Evolutionary conservation across 2,113 vertebrate genomes (phyloP).

Genomic region (Chascanopsetta lugubris): DNA sequence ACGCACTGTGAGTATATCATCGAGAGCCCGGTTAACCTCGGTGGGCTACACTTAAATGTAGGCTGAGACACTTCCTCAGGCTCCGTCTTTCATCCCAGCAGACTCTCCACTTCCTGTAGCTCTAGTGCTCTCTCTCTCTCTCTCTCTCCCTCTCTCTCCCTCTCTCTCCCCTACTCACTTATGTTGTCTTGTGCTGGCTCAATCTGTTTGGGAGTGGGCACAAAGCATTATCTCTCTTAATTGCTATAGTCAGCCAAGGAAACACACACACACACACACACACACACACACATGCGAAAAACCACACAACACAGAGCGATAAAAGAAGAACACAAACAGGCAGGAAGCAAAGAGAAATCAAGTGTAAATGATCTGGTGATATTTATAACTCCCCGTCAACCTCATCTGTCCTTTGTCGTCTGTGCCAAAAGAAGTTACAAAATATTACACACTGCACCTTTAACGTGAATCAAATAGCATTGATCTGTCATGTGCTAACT

Average conservation of each 20-base stretch:
- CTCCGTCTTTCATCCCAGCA: conserved; percentile 58
- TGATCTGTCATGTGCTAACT: too few relatives aligned
- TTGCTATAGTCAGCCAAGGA: conserved; percentile 45
- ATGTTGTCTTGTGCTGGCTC: conserved; percentile 22
- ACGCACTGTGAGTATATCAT: conserved; percentile 32
- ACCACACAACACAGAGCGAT: conserved; percentile 8
- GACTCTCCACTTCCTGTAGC: conserved; percentile 37
- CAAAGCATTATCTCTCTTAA: conserved; percentile 56
- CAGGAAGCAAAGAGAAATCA: conserved; percentile 18
- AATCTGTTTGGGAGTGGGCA: conserved; percentile 57
- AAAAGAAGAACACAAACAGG: background rate
- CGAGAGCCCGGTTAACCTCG: conserved; percentile 52
- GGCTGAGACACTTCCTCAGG: conserved; percentile 63
- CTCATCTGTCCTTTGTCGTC: background rate
- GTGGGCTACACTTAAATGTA: conserved; percentile 62
- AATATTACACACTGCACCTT: too few relatives aligned
- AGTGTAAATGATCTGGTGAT: conserved; percentile 23
- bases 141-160: conserved; percentile 26
- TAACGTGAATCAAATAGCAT: too few relatives aligned
- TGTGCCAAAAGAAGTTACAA: too few relatives aligned
- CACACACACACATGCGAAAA: conserved; percentile 10
- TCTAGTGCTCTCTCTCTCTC: conserved; percentile 33
- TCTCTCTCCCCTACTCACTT: conserved; percentile 20
- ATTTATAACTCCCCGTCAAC: conserved; percentile 32
- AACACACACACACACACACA: conserved; percentile 32